Conservation (phyloP, 2,113 vertebrate species). For the Motacilla alba region DNA sequence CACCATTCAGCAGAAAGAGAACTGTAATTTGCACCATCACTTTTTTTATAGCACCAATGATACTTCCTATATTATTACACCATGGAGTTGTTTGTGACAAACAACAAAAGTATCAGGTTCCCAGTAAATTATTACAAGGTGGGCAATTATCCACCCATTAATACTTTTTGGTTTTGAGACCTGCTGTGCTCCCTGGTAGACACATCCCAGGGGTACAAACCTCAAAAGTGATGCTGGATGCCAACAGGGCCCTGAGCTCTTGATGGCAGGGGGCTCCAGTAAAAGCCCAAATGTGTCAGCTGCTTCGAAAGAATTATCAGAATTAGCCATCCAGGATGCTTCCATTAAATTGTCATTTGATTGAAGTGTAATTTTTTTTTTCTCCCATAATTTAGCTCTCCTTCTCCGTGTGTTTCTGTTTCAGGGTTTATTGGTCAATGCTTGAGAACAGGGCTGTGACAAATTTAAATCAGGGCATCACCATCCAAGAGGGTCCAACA, state of each 20-base stretch:
- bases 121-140: conserved; percentile 29
- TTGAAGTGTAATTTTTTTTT: neutral
- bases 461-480: neutral
- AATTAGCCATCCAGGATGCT: neutral
- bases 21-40: conserved; percentile 47
- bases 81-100: neutral
- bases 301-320: neutral
- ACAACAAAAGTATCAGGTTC: neutral
- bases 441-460: neutral
- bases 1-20: conserved; percentile 33
- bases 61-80: conserved; percentile 18
- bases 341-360: neutral
- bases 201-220: neutral
- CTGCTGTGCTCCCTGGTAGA: neutral
- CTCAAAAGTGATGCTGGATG: neutral
- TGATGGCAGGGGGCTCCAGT: neutral
- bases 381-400: neutral
- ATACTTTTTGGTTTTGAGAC: neutral
- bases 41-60: conserved; percentile 27
- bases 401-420: neutral
- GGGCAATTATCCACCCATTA: conserved; percentile 6
- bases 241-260: fast-evolving
- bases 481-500: neutral
- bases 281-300: neutral
- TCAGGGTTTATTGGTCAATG: neutral